A percentile compares a stretch with the other conserved stretches of the same genome.
These are phyloP conservation scores for Planococcus citri DNA, from an alignment of 1,140 invertebrate genomes.

Conservation along the genomic window DNA sequence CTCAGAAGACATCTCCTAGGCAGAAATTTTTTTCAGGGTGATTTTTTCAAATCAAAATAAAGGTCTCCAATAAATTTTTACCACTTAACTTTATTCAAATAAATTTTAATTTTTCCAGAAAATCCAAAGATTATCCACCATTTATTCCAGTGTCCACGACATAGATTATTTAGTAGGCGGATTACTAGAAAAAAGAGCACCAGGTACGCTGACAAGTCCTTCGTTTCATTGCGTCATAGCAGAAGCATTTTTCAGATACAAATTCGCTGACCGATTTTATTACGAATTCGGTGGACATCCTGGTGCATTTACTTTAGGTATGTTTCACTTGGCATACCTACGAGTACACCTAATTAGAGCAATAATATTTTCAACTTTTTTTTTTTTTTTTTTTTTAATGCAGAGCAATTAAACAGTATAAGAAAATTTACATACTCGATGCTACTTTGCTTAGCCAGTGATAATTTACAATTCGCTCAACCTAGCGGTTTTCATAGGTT, in stretches of 20 bases:
- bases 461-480: slow-evolving; percentile 22
- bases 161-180: slow-evolving; percentile 86
- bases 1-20: too few relatives aligned
- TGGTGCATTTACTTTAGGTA: slow-evolving; percentile 55
- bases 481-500: neutral
- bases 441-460: slow-evolving; percentile 63
- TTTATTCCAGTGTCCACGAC: slow-evolving; percentile 65
- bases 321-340: slow-evolving; percentile 30
- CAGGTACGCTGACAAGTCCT: slow-evolving; percentile 66
- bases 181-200: slow-evolving; percentile 67
- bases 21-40: too few relatives aligned
- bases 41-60: too few relatives aligned
- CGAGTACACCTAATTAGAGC: neutral
- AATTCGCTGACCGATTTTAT: slow-evolving; percentile 70
- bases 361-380: neutral
- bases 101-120: slow-evolving; percentile 13
- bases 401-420: slow-evolving; percentile 72
- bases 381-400: slow-evolving; percentile 24
- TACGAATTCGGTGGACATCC: slow-evolving; percentile 56
- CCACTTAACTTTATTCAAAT: too few relatives aligned
- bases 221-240: slow-evolving; percentile 82
- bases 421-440: slow-evolving; percentile 66
- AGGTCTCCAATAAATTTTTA: too few relatives aligned
- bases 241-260: slow-evolving; percentile 71
- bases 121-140: slow-evolving; percentile 15